Evolutionary conservation across 2,113 vertebrate species (phyloP).

Genomic region (Chunga burmeisteri): DNA sequence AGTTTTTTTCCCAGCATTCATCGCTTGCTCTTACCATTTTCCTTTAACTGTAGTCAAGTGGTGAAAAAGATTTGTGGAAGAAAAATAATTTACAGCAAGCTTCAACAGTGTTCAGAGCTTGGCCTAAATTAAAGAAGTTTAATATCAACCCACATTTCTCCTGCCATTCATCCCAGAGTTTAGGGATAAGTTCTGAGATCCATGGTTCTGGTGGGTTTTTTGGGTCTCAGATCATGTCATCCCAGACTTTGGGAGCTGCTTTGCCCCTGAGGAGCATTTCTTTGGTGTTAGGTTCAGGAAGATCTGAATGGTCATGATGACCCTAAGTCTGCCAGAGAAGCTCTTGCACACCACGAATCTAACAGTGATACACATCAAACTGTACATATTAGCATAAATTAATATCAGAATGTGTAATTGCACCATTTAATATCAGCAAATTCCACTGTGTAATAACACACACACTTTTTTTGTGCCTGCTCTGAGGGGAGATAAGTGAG

Average conservation of each 20-base stretch:
- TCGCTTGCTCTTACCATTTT: background rate
- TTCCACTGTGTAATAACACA: background rate
- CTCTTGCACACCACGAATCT: background rate
- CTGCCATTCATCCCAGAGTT: background rate
- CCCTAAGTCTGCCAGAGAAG: background rate
- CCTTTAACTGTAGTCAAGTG: background rate
- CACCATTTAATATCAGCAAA: background rate
- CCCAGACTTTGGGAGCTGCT: background rate
- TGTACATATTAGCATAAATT: background rate
- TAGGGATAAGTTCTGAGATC: background rate
- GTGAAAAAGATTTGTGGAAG: background rate
- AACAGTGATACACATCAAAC: background rate
- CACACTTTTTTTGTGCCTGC: background rate
- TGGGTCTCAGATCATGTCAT: background rate
- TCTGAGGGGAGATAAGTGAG: background rate
- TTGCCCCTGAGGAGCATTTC: background rate
- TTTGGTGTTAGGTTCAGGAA: background rate
- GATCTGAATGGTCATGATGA: background rate
- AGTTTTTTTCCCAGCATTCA: background rate
- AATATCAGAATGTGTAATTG: background rate
- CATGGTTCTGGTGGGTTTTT: accelerated
- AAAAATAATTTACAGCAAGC: background rate
- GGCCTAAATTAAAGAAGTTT: background rate
- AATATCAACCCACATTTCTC: background rate
- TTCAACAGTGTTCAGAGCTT: background rate